Evolutionary conservation across 2,797 vertebrate genomes (phyloP), one percentile per base, ranked within the genome.

Genomic region (Coregonus suidteri): DNA sequence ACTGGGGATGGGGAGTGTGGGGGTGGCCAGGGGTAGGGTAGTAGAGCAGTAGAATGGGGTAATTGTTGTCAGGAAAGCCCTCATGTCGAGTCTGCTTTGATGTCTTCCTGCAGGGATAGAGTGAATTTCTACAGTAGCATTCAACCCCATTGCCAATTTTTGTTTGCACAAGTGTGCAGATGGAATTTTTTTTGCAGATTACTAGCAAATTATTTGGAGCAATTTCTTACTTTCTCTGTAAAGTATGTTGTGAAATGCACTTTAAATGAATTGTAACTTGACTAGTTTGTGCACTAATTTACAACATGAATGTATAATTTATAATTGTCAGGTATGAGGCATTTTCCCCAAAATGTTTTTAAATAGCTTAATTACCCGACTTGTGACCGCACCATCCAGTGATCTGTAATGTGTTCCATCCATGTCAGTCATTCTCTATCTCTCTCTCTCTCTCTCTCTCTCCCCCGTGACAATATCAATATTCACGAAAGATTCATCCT

Each of bases 51-150:
- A 95, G 92, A 95, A 95, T 91, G 91, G 91, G 83, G 80, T 92
- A 93, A 95, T 94, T 95, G 94, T 95, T 94, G 88, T 62, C 3
- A 78, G 90, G 87, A 89, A 91, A 91, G 88, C 92, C 92, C 92
- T 91, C 93, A 92, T 86, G 90, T 92, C 89, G 92, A 92, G 91
- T 85, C 81, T 3, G 75, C 93, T 94, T 94, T 94, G 93, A 94
- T 90, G 92, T 93, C 79, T 84, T 88, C 87, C 82, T 77, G 82
- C 81, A 82, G 80, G 86, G 83, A 86, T 87, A 85, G 86, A 76
- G 84, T 84, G 79, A 82, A 79, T 81, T 80, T 91, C 91, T 90
- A 93, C 91, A 90, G 93, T 91, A 91, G 87, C 86, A 83, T 86
- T 88, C 86, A 83, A 83, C 70, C 78, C 66, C 35, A 69, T n/a